Evolutionary conservation across 2,113 vertebrate genomes (phyloP).

Genomic region (Neomonachus schauinslandi): DNA sequence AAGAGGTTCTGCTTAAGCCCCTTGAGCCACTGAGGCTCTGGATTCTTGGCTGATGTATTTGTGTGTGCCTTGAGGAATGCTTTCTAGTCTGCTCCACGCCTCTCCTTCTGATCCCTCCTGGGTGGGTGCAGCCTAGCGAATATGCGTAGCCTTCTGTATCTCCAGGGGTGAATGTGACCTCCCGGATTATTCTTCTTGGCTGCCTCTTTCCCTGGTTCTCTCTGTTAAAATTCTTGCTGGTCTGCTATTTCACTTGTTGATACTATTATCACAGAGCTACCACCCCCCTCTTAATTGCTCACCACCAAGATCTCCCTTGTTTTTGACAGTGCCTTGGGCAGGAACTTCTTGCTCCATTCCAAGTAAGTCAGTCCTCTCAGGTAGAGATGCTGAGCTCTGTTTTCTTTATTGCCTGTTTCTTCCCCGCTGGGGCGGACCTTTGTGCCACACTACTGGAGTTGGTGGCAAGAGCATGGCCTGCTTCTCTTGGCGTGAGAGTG

Average conservation of each 20-base stretch:
- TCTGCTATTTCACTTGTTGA: not conserved
- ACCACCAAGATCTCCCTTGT: not conserved
- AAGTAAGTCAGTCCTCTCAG: not conserved
- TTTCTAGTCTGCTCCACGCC: not conserved
- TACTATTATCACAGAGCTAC: not conserved
- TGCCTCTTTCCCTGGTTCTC: not conserved
- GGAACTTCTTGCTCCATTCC: not conserved
- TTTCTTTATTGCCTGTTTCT: not conserved
- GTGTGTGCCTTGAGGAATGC: constrained; percentile 4
- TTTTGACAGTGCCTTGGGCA: not conserved
- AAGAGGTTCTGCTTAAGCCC: not conserved
- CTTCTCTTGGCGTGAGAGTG: not conserved
- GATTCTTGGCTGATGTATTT: not conserved
- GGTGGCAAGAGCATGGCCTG: not conserved
- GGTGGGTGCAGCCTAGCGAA: not conserved
- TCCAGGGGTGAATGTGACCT: not conserved
- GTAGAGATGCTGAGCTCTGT: not conserved
- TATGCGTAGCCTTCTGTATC: not conserved
- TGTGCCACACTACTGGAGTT: not conserved
- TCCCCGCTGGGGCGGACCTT: not conserved
- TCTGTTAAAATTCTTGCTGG: not conserved
- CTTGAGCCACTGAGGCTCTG: not conserved
- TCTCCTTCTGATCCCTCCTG: not conserved
- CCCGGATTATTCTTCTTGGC: not conserved
- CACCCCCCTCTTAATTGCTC: not conserved